These are phyloP conservation scores for Sylvilagus floridanus DNA, from an alignment of 2,797 vertebrate species.

Conservation along the genomic window DNA sequence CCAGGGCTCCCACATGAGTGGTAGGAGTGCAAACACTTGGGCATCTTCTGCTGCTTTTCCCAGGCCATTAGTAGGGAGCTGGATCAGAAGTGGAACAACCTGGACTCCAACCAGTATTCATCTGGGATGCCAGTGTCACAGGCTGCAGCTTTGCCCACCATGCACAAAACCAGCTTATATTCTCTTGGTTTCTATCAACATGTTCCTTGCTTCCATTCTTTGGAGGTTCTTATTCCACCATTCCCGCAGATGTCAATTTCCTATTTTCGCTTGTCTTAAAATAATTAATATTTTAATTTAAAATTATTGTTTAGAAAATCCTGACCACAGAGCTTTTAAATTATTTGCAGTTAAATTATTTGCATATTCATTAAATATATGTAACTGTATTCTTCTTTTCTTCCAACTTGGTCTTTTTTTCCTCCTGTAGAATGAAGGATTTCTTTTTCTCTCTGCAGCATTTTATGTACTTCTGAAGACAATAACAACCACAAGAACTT, in stretches of 20 bases:
- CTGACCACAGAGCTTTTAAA: background rate
- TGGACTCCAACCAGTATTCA: no score
- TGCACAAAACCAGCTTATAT: background rate
- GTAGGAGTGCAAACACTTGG: no score
- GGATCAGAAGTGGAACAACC: no score
- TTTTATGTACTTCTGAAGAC: background rate
- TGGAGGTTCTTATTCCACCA: background rate
- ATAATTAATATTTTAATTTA: background rate
- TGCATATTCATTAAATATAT: background rate
- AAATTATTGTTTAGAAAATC: conserved; percentile 16
- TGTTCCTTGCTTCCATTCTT: background rate
- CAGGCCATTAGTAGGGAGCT: no score
- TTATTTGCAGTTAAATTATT: conserved; percentile 17
- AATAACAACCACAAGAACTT: conserved; percentile 24
- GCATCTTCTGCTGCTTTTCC: no score
- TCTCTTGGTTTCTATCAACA: background rate
- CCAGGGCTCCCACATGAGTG: no score
- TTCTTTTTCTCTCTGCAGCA: background rate
- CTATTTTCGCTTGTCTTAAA: background rate
- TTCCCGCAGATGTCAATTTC: background rate
- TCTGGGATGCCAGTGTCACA: no score
- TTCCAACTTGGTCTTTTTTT: background rate
- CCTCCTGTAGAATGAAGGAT: background rate
- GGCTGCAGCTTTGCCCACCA: no score
- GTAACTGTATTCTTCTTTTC: background rate